Evolutionary conservation across 2,113 vertebrate species (phyloP).

Genomic region (Macquaria ambigua): DNA sequence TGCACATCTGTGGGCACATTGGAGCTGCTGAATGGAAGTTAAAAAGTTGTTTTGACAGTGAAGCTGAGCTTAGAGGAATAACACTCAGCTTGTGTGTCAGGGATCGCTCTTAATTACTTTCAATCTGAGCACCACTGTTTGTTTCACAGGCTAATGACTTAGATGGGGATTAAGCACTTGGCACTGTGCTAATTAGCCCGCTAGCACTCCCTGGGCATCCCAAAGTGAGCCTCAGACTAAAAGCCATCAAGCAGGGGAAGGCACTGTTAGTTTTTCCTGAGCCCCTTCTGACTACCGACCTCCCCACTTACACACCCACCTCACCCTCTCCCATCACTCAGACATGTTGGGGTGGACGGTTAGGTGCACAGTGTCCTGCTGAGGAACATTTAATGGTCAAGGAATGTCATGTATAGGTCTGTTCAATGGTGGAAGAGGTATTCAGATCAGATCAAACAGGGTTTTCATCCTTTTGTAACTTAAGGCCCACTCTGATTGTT

Average conservation of each 20-base stretch:
- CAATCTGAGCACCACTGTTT: slow-evolving; percentile 67
- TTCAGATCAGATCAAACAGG: background rate
- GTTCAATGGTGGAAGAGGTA: background rate
- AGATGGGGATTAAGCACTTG: slow-evolving; percentile 73
- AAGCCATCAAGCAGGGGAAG: slow-evolving; percentile 28
- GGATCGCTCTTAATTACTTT: slow-evolving; percentile 75
- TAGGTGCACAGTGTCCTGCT: background rate
- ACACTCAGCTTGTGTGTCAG: slow-evolving; percentile 62
- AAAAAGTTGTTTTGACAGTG: slow-evolving; percentile 39
- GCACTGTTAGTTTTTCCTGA: background rate
- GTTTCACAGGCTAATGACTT: slow-evolving; percentile 71
- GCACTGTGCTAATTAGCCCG: slow-evolving; percentile 70
- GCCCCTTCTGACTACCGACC: slow-evolving; percentile 5
- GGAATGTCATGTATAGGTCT: background rate
- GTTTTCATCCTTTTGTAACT: too few relatives aligned
- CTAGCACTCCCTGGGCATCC: slow-evolving; percentile 57
- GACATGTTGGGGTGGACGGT: background rate
- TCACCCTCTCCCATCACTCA: background rate
- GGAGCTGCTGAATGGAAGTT: slow-evolving; percentile 8
- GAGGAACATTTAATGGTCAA: slow-evolving; percentile 1
- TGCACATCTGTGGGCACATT: background rate
- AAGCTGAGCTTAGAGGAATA: slow-evolving; percentile 48
- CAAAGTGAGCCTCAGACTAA: slow-evolving; percentile 42
- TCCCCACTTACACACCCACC: background rate
- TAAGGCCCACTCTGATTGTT: too few relatives aligned